Conservation (phyloP, 2,888 invertebrate species). For the Gastracanthus pulcherrimus region DNA sequence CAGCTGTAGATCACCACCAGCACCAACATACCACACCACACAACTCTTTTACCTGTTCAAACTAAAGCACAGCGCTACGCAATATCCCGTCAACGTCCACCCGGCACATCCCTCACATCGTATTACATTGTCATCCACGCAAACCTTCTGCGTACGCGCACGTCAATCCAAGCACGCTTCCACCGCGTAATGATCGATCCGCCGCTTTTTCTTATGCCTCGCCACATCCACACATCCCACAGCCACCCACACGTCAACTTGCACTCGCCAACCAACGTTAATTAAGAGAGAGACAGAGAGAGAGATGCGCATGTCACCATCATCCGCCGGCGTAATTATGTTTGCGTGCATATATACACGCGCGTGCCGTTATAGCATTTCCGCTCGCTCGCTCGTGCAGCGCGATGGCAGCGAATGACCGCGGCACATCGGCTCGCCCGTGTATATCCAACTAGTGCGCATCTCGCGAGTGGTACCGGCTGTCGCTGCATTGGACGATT, state of each 20-base stretch:
- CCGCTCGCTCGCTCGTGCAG: neutral
- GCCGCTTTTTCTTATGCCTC: constrained; percentile 1
- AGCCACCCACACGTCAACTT: no score
- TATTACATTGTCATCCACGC: neutral
- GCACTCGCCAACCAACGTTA: neutral
- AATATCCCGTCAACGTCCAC: neutral
- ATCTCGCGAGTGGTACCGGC: neutral
- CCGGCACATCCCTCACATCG: no score
- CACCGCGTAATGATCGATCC: neutral
- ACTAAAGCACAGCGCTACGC: neutral
- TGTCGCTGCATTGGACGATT: neutral
- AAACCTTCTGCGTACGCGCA: neutral
- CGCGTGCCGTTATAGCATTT: neutral
- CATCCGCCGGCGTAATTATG: constrained; percentile 5
- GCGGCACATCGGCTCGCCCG: neutral
- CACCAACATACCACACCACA: no score
- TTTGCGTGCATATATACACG: neutral
- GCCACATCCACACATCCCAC: neutral
- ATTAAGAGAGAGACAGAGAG: neutral
- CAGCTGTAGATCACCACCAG: no score
- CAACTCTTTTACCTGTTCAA: neutral
- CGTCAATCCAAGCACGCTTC: neutral
- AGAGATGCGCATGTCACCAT: neutral
- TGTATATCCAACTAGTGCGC: constrained; percentile 15
- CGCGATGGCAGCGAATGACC: no score